A percentile compares a stretch with the other conserved stretches of the same genome.
These are phyloP conservation scores for Rutpela maculata DNA, from an alignment of 2,888 invertebrate species.

Conservation along the genomic window DNA sequence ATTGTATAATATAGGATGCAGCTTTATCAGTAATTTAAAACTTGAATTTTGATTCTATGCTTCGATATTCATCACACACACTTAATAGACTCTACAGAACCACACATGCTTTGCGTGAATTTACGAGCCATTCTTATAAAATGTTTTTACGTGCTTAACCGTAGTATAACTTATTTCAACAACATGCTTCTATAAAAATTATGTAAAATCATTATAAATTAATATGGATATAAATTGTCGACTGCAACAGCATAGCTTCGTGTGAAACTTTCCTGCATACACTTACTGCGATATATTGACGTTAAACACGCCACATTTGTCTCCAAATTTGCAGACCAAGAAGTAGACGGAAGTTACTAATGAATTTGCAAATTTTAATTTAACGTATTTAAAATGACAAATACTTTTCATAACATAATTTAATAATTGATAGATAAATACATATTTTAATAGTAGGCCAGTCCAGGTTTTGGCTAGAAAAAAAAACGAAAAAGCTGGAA, in stretches of 20 bases:
- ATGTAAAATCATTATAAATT: conserved; percentile 40
- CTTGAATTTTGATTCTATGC: too few relatives aligned
- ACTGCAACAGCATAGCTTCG: conserved; percentile 30
- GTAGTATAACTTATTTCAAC: conserved; percentile 21
- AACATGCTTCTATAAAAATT: conserved; percentile 21
- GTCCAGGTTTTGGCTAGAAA: too few relatives aligned
- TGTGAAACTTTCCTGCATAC: conserved; percentile 36
- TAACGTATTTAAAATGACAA: background rate
- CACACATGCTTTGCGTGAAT: background rate
- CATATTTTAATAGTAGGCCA: too few relatives aligned
- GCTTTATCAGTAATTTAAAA: too few relatives aligned
- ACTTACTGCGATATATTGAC: conserved; percentile 34
- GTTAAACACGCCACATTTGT: conserved; percentile 23
- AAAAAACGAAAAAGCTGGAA: too few relatives aligned
- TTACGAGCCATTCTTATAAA: background rate
- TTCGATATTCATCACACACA: background rate
- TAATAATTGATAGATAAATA: too few relatives aligned
- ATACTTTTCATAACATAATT: background rate
- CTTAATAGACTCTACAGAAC: background rate
- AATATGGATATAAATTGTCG: conserved; percentile 38
- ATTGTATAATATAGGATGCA: too few relatives aligned
- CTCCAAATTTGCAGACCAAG: conserved; percentile 2
- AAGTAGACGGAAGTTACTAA: background rate
- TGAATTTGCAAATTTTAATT: background rate
- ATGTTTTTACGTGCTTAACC: background rate